Evolutionary conservation across 2,797 vertebrate species (phyloP).

Genomic region (Channa striata): DNA sequence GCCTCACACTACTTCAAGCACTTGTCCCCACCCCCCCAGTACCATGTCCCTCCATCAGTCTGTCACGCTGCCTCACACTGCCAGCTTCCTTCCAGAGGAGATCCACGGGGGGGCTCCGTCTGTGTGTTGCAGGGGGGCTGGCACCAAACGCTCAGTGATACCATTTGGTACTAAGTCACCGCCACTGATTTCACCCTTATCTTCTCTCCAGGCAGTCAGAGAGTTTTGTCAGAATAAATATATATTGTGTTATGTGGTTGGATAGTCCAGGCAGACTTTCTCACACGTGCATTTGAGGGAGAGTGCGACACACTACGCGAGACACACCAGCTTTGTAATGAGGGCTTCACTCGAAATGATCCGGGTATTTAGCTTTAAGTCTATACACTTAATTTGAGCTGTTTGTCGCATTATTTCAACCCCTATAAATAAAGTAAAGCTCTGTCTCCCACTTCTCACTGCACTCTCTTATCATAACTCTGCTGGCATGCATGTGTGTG

Average conservation of each 20-base stretch:
- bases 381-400: no score
- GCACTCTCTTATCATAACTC: not conserved
- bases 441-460: not conserved
- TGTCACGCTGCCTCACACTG: slow-evolving; percentile 35
- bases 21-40: not conserved
- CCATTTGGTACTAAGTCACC: slow-evolving; percentile 45
- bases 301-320: not conserved
- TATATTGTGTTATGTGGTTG: slow-evolving; percentile 1
- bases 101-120: slow-evolving; percentile 35
- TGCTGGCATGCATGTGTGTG: slow-evolving; percentile 55
- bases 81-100: slow-evolving; percentile 41
- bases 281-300: slow-evolving; percentile 1
- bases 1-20: slow-evolving; percentile 28
- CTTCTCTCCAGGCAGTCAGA: not conserved
- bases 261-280: not conserved
- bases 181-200: slow-evolving; percentile 36
- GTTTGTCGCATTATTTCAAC: no score
- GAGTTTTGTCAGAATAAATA: slow-evolving; percentile 22
- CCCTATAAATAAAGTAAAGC: no score
- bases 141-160: slow-evolving; percentile 21
- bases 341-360: not conserved
- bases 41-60: slow-evolving; percentile 9
- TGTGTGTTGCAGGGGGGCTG: slow-evolving; percentile 29
- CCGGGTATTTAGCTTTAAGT: no score
- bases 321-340: not conserved